Evolutionary conservation across 2,113 vertebrate species (phyloP).

Genomic region (Xiphophorus hellerii): DNA sequence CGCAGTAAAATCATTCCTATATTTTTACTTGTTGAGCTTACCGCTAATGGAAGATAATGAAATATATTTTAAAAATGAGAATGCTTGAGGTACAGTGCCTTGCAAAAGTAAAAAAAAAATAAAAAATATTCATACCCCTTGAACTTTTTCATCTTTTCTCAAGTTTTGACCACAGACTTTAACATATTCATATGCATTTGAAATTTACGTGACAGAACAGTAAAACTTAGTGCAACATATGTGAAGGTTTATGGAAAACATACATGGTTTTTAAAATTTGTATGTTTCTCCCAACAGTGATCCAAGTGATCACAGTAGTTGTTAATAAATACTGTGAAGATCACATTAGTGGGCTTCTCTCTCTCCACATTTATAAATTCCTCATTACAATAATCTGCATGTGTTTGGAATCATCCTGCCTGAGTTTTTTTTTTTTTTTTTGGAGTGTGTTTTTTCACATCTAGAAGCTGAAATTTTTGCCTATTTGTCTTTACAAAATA

Average conservation of each 20-base stretch:
- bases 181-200: background rate
- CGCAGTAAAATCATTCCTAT: constrained; percentile 35
- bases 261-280: too few species aligned
- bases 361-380: too few species aligned
- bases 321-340: too few species aligned
- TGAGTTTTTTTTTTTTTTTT: too few species aligned
- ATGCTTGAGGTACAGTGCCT: background rate
- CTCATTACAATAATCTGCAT: too few species aligned
- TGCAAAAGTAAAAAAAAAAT: background rate
- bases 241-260: background rate
- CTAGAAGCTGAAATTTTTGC: too few species aligned
- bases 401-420: too few species aligned
- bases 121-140: background rate
- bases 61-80: constrained; percentile 17
- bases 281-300: too few species aligned
- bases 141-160: background rate
- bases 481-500: too few species aligned
- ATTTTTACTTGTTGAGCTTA: constrained; percentile 34
- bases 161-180: background rate
- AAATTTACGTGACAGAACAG: background rate
- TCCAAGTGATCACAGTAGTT: too few species aligned
- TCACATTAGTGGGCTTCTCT: too few species aligned
- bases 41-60: constrained; percentile 25
- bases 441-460: too few species aligned
- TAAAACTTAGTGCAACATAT: background rate